Base-by-base conservation (phyloP, 2,113 vertebrate genomes). In the Myodes glareolus region DNA sequence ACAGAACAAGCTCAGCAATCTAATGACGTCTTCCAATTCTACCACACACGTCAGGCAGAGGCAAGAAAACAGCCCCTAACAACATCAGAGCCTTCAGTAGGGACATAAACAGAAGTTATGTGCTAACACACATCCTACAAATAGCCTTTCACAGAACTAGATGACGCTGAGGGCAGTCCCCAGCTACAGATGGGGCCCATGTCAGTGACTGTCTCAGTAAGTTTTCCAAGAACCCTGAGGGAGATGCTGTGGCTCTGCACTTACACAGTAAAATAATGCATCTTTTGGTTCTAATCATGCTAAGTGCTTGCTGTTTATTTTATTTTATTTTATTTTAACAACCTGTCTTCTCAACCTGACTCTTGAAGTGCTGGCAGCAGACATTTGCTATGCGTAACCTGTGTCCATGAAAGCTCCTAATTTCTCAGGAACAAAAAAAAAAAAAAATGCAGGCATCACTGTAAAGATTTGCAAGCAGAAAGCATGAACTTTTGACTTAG, bases 391-490 rank as follows among this genome's bases (percentile, higher is more conserved):
- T 23, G 9, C 36, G 75, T 82, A 63, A 80, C 63, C 3, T 4
- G 10, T 67, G 70, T 16, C 61, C 42, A n/a, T 72, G 73, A 90
- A 58, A 25, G 63, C n/a, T 52, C 75, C 47, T 77, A 61, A n/a
- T 5, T 58, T 81, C 17, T 82, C 50, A 65, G 19, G 29, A 39
- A 27, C 29, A 39, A 70, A 80, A 27, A 33, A 39, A 70, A 80
- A 47, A 47, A 58, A 58, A 58, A 58, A 58, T 58, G 39, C 5
- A 52, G 7, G 39, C 2, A 42, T 78, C 27, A 88, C 1, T 27
- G 39, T 75, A 36, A 94, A 91, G 70, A 96, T 36, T 9, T 77
- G 42, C 13, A 92, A 91, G 16, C 19, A 85, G 68, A 77, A 91
- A 5, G 77, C 78, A 63, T 61, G 19, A 67, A 67, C 65, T 92